Percentiles rank a stretch among this genome's conserved stretches.
These are phyloP conservation scores for Scarus forsteni DNA, from an alignment of 2,797 vertebrate genomes.

Conservation along the genomic window DNA sequence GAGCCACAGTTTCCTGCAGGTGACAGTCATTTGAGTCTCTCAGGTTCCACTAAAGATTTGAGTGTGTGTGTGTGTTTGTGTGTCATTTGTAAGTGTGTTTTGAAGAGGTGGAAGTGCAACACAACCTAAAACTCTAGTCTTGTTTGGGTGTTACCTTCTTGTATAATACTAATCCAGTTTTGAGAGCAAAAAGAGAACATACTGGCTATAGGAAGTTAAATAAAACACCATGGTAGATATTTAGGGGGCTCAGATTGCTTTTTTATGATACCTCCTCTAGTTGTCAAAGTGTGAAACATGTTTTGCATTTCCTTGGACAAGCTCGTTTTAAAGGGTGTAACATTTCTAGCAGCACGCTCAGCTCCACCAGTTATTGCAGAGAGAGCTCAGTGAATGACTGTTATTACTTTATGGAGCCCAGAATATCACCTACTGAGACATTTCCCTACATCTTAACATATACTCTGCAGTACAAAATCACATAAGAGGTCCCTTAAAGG, in stretches of 20 bases:
- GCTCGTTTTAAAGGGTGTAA: background rate
- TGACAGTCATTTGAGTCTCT: slow-evolving; percentile 55
- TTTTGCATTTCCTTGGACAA: background rate
- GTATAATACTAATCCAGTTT: slow-evolving; percentile 19
- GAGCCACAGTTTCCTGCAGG: slow-evolving; percentile 43
- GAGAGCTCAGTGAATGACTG: background rate
- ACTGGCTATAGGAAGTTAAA: background rate
- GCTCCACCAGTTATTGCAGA: slow-evolving; percentile 5
- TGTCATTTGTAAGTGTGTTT: background rate
- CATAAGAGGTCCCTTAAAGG: background rate
- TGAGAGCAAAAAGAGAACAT: background rate
- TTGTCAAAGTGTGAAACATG: background rate
- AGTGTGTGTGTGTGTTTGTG: slow-evolving; percentile 15
- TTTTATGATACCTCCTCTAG: background rate
- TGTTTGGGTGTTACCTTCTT: slow-evolving; percentile 27
- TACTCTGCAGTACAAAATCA: background rate
- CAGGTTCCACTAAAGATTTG: slow-evolving; percentile 6
- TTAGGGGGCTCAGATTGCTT: background rate
- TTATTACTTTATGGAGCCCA: slow-evolving; percentile 4
- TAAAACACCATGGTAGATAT: background rate
- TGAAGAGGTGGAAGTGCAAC: slow-evolving; percentile 7
- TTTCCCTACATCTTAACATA: background rate
- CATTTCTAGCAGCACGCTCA: background rate
- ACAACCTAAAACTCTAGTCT: slow-evolving; percentile 11
- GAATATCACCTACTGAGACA: background rate